phyloP scores from a whole-genome alignment of 30 jellyfish, hydroid and myxozoan species.

The Hydractinia symbiolongicarpus region DNA sequence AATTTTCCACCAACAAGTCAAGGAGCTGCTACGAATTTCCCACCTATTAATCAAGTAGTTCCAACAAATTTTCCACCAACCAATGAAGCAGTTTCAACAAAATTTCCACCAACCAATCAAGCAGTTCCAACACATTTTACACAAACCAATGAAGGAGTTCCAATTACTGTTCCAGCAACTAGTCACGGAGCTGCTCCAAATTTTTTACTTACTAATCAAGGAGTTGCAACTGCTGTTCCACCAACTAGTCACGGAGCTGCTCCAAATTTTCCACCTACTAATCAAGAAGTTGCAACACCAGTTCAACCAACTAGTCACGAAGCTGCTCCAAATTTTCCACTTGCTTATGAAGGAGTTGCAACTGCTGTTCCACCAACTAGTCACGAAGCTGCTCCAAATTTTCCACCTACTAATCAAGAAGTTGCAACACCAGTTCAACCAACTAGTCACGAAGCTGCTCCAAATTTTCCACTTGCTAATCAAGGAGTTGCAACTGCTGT shows the following conservation, averaged over 20 bases:
- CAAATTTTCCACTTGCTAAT: neutral
- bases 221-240: neutral
- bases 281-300: neutral
- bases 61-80: neutral
- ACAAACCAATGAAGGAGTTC: neutral
- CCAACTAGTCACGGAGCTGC: neutral
- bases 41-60: neutral
- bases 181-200: neutral
- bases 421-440: neutral
- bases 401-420: too few species aligned
- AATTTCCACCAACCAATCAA: neutral
- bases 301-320: neutral
- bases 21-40: neutral
- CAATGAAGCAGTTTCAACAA: neutral
- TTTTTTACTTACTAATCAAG: neutral
- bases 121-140: neutral
- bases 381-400: too few species aligned
- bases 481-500: neutral
- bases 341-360: too few species aligned
- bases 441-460: neutral
- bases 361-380: too few species aligned
- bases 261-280: neutral
- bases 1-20: neutral
- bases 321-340: too few species aligned
- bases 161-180: neutral